Conservation (phyloP, 2,113 vertebrate species). For the Pimephales promelas region DNA sequence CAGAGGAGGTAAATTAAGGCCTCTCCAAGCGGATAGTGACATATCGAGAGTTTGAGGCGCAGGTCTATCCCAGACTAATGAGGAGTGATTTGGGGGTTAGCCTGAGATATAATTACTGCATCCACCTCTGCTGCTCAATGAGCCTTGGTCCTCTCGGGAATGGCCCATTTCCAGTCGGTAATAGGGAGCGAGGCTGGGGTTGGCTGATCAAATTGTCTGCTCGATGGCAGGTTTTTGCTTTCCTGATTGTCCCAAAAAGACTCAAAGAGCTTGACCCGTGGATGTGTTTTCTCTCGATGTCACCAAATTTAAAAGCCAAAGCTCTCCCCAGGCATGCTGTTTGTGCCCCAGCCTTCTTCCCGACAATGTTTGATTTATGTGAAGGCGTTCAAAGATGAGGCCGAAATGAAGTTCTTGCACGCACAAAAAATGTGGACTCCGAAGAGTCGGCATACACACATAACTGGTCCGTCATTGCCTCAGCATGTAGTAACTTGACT, state of each 20-base stretch:
- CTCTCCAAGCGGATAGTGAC: constrained; percentile 62
- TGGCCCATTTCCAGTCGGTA: constrained; percentile 74
- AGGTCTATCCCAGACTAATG: constrained; percentile 71
- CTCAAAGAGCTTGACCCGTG: constrained; percentile 69
- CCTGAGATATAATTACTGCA: constrained; percentile 78
- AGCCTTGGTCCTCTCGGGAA: constrained; percentile 73
- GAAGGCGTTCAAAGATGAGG: constrained; percentile 65
- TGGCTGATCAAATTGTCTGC: constrained; percentile 71
- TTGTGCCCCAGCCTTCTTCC: constrained; percentile 42
- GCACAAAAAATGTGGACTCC: constrained; percentile 59
- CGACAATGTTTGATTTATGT: constrained; percentile 70
- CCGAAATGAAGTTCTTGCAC: constrained; percentile 66
- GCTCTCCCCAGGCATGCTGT: constrained; percentile 54
- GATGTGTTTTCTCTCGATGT: constrained; percentile 50
- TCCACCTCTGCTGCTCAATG: constrained; percentile 77
- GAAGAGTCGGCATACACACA: constrained; percentile 48
- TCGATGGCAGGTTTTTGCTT: constrained; percentile 68
- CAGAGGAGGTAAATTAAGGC: constrained; percentile 46
- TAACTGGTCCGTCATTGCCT: constrained; percentile 58
- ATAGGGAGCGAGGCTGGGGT: constrained; percentile 67
- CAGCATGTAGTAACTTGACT: constrained; percentile 57
- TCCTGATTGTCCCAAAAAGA: constrained; percentile 72
- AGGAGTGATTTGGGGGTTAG: constrained; percentile 74
- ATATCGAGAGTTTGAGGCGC: constrained; percentile 62
- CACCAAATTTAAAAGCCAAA: constrained; percentile 64